A percentile compares a stretch with the other conserved stretches of the same genome.
Evolutionary conservation across 2,797 vertebrate genomes (phyloP).

Genomic region (Helicolenus hilgendorfi): DNA sequence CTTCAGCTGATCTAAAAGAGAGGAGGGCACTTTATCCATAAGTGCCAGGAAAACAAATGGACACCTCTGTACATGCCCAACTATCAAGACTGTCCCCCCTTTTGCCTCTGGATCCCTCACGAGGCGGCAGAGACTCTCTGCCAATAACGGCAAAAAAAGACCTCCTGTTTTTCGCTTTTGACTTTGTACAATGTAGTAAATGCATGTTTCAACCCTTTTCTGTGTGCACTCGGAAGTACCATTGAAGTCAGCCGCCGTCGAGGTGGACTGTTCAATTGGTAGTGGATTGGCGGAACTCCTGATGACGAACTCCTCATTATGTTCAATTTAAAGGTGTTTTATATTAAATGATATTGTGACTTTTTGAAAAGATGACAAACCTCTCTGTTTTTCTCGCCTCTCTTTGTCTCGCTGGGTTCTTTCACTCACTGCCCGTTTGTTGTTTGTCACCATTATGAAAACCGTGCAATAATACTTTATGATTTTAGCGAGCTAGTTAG

Average conservation of each 20-base stretch:
- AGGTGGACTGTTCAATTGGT: conserved; percentile 67
- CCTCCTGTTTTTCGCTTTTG: conserved; percentile 74
- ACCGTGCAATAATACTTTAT: conserved; percentile 74
- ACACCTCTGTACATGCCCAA: conserved; percentile 89
- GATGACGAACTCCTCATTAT: conserved; percentile 81
- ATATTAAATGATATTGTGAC: conserved; percentile 93
- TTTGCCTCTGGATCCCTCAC: conserved; percentile 79
- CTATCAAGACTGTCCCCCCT: conserved; percentile 84
- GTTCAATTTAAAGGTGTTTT: conserved; percentile 91
- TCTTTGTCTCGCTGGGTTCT: conserved; percentile 29
- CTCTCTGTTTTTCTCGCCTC: conserved; percentile 66
- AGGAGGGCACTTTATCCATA: conserved; percentile 84
- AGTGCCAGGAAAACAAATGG: conserved; percentile 87
- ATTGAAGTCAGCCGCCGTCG: conserved; percentile 68
- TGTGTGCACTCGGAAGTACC: conserved; percentile 85
- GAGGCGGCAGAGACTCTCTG: conserved; percentile 78
- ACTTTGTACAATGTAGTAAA: conserved; percentile 90
- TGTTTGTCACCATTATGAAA: conserved; percentile 70
- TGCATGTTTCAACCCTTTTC: conserved; percentile 91
- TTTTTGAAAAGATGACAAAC: conserved; percentile 87
- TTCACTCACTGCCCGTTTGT: conserved; percentile 11
- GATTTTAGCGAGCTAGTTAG: conserved; percentile 60
- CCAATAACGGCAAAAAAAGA: conserved; percentile 73
- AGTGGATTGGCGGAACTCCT: conserved; percentile 74
- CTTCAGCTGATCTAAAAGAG: conserved; percentile 91